phyloP scores from a whole-genome alignment of 2,113 vertebrate genomes.

The Symphodus melops region DNA sequence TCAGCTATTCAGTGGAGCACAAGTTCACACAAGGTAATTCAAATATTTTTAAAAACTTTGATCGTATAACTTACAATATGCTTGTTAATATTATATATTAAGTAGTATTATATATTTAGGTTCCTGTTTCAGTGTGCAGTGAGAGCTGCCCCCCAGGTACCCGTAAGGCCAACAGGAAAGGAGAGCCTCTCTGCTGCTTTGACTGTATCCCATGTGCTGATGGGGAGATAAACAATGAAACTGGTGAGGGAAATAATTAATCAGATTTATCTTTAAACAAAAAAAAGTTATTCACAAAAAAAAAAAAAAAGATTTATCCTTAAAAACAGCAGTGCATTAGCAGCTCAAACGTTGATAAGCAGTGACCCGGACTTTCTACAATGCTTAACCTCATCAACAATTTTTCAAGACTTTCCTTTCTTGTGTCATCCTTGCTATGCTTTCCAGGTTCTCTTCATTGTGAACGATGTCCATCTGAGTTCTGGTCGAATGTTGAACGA shows the following conservation, averaged over 20 bases:
- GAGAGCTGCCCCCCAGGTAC: slow-evolving; percentile 78
- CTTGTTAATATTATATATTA: too few species aligned
- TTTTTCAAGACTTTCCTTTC: background rate
- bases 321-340: too few species aligned
- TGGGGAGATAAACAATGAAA: slow-evolving; percentile 81
- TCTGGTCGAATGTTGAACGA: slow-evolving; percentile 77
- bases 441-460: slow-evolving; percentile 75
- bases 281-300: too few species aligned
- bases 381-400: too few species aligned
- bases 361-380: too few species aligned
- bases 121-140: slow-evolving; percentile 81
- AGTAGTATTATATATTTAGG: too few species aligned
- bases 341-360: too few species aligned
- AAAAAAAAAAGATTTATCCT: background rate
- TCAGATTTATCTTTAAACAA: background rate
- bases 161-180: slow-evolving; percentile 77
- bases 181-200: slow-evolving; percentile 84
- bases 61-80: too few species aligned
- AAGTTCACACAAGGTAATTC: slow-evolving; percentile 46
- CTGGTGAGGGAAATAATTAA: slow-evolving; percentile 59
- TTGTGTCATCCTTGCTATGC: background rate
- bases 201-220: slow-evolving; percentile 84
- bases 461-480: slow-evolving; percentile 75
- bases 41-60: background rate
- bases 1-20: slow-evolving; percentile 77